A percentile compares a stretch with the other conserved stretches of the same genome.
Evolutionary conservation across 2,797 vertebrate species (phyloP).

Genomic region (Chlorospingus flavigularis): DNA sequence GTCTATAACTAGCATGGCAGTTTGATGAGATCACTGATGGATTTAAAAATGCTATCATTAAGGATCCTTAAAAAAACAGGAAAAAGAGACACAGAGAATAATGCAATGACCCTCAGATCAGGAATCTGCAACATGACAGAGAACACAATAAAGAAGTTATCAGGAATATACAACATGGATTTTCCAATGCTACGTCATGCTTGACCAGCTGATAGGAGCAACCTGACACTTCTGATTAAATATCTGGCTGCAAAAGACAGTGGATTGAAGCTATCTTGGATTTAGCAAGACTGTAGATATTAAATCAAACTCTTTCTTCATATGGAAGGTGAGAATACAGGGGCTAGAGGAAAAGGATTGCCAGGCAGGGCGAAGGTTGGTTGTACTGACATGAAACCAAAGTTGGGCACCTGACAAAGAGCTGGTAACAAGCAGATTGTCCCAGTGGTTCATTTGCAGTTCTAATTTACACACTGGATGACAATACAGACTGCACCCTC

Average conservation of each 20-base stretch:
- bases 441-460: neutral
- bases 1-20: neutral
- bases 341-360: neutral
- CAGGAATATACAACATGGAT: neutral
- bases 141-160: neutral
- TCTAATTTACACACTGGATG: neutral
- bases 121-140: neutral
- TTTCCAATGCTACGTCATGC: neutral
- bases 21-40: neutral
- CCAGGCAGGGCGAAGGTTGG: neutral
- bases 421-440: neutral
- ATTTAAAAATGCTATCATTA: neutral
- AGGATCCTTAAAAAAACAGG: neutral
- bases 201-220: neutral
- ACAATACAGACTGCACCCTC: neutral
- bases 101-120: neutral
- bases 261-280: neutral
- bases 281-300: neutral
- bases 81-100: neutral
- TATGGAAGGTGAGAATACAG: neutral
- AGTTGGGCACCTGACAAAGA: neutral
- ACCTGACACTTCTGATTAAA: neutral
- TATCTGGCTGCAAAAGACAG: neutral
- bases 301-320: neutral
- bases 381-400: neutral